These are phyloP conservation scores for Glaucomys volans DNA, from an alignment of 2,113 vertebrate genomes.

Conservation along the genomic window DNA sequence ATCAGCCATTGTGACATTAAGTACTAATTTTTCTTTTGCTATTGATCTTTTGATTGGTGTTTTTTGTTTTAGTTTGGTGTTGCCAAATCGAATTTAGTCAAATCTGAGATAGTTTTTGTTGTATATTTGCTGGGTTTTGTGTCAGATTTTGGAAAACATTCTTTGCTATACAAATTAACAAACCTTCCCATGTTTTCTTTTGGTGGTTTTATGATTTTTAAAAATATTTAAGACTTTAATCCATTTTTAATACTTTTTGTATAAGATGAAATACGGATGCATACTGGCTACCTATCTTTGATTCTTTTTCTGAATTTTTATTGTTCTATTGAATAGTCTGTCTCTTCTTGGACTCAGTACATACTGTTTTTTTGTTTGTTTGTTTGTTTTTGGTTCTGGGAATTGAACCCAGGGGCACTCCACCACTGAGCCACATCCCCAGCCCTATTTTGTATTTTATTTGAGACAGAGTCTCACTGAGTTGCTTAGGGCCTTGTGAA, in stretches of 20 bases:
- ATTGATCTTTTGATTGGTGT: neutral
- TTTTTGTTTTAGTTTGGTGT: neutral
- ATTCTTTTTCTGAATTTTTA: slow-evolving; percentile 35
- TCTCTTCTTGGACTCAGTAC: neutral
- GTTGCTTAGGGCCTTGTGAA: no score
- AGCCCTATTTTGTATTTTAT: no score
- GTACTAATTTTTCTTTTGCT: neutral
- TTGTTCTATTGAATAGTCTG: neutral
- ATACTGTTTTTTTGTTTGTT: no score
- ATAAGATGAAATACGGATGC: neutral
- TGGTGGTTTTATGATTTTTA: neutral
- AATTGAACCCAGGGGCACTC: no score
- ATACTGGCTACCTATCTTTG: neutral
- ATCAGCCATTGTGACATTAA: slow-evolving; percentile 3
- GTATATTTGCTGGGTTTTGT: neutral
- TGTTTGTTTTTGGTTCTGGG: no score
- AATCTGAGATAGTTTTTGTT: neutral
- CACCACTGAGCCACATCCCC: no score
- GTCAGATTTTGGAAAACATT: slow-evolving; percentile 24
- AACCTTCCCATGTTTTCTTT: neutral
- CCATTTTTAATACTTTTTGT: slow-evolving; percentile 11
- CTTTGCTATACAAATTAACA: neutral
- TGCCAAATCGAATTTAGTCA: neutral
- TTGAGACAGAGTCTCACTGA: no score
- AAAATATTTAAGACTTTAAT: neutral